Evolutionary conservation across 2,113 vertebrate species (phyloP).

Genomic region (Petaurus breviceps): DNA sequence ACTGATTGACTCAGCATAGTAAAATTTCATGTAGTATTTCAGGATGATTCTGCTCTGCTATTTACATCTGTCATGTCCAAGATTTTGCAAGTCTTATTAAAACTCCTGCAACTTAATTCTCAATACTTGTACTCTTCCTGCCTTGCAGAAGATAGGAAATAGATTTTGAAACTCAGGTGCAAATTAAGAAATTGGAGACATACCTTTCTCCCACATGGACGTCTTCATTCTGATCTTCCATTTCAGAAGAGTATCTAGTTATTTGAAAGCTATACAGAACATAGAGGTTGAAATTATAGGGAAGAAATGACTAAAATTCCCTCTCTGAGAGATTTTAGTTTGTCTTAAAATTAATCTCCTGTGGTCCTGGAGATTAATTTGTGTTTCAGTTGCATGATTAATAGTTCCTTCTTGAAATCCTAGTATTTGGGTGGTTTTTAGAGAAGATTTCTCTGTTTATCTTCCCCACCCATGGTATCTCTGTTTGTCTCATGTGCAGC

Average conservation of each 20-base stretch:
- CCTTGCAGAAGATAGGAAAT: background rate
- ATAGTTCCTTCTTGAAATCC: background rate
- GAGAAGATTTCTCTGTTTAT: constrained; percentile 42
- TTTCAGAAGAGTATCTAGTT: background rate
- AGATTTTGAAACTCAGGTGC: background rate
- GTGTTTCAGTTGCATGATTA: constrained; percentile 26
- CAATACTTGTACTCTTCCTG: background rate
- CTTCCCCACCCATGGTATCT: background rate
- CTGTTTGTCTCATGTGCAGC: constrained; percentile 39
- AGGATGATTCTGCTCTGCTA: background rate
- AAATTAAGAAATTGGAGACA: background rate
- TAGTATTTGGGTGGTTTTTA: constrained; percentile 38
- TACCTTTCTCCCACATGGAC: background rate
- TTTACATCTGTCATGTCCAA: background rate
- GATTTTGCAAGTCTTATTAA: background rate
- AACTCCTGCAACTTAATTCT: background rate
- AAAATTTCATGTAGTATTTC: constrained; percentile 7
- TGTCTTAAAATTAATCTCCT: constrained; percentile 9
- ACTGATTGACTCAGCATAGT: background rate
- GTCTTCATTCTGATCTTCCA: background rate
- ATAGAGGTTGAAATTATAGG: background rate
- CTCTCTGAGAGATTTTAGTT: background rate
- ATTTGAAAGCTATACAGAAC: background rate
- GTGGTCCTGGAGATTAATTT: constrained; percentile 16
- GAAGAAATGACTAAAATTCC: background rate